Evolutionary conservation across 2,797 vertebrate species (phyloP), one percentile per base, ranked within the genome.

Genomic region (Petrocephalus schoutedeni): DNA sequence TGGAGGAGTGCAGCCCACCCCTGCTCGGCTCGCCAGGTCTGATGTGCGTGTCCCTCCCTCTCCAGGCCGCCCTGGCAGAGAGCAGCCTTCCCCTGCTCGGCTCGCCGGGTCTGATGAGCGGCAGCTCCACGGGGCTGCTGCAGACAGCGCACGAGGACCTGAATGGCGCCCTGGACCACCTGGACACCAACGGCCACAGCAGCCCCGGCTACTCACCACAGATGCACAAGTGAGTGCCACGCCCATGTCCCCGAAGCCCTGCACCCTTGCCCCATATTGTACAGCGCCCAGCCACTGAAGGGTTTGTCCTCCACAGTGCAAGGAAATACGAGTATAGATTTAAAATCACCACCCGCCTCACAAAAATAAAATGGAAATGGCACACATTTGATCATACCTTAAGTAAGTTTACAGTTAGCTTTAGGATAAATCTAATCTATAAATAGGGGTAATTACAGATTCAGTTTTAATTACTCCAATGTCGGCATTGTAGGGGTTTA

Each of bases 181-280:
- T 99, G 92, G 98, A 99, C 96, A 99, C 97, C 94, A 99, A 99
- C 91, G 98, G 98, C 93, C 98, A 99, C 92, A 95, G 97, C 95
- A 99, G 98, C 95, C 97, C 98, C 0, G 97, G 97, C 89, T 99
- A 98, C 94, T 99, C 98, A 77, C 98, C 98, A 88, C 97, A 97
- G 90, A 96, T 95, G 92, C 98, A 98, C 95, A 97, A 99, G 98
- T 99, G 93, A 98, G 98, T 97, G 87, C 57, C 86, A 21, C 21
- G 12, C 16, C 49, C 64, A 5, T 67, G 3, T 53, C 56, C 58
- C 59, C 59, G 4, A 12, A 45, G 56, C 45, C 86, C 85, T 12
- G 82, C 36, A 1, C 64, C 28, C 71, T n/a, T 56, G 12, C 49
- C 49, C 53, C n/a, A 28, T 12, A 10, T 57, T 32, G 6, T 3